These are phyloP conservation scores for Caiman crocodilus DNA, from an alignment of 2,797 vertebrate species.

Conservation along the genomic window DNA sequence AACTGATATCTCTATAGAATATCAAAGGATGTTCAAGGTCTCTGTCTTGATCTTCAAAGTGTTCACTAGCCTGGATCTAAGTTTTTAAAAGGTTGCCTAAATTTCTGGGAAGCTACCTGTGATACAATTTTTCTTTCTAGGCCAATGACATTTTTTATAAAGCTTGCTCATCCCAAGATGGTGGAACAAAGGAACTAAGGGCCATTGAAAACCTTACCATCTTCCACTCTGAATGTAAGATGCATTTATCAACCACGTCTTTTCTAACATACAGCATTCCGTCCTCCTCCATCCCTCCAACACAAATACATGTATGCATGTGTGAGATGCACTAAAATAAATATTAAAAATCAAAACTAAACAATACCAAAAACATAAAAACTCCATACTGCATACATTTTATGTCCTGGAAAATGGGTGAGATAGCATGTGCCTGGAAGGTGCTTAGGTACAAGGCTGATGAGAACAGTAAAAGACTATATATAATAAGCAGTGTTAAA, in stretches of 20 bases:
- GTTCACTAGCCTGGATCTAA: not conserved
- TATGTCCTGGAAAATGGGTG: not conserved
- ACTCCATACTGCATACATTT: not conserved
- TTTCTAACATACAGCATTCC: too few species aligned
- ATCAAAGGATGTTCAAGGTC: not conserved
- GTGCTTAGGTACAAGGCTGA: not conserved
- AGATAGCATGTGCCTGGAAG: not conserved
- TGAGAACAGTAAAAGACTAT: not conserved
- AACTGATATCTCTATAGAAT: not conserved
- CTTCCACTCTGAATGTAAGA: too few species aligned
- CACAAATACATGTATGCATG: too few species aligned
- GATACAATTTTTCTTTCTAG: not conserved
- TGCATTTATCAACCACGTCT: too few species aligned
- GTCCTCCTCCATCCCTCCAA: too few species aligned
- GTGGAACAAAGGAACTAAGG: too few species aligned
- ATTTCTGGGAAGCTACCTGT: not conserved
- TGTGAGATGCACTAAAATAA: too few species aligned
- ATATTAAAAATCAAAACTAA: too few species aligned
- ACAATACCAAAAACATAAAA: not conserved
- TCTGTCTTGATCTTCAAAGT: not conserved
- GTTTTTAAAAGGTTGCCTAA: not conserved
- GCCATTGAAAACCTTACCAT: too few species aligned
- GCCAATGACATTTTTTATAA: not conserved
- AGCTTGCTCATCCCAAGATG: too few species aligned
- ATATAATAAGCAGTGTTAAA: not conserved